Percentiles rank a stretch among this genome's conserved stretches.
These are phyloP conservation scores for Charadrius vociferus DNA, from an alignment of 2,113 vertebrate species.

Conservation along the genomic window DNA sequence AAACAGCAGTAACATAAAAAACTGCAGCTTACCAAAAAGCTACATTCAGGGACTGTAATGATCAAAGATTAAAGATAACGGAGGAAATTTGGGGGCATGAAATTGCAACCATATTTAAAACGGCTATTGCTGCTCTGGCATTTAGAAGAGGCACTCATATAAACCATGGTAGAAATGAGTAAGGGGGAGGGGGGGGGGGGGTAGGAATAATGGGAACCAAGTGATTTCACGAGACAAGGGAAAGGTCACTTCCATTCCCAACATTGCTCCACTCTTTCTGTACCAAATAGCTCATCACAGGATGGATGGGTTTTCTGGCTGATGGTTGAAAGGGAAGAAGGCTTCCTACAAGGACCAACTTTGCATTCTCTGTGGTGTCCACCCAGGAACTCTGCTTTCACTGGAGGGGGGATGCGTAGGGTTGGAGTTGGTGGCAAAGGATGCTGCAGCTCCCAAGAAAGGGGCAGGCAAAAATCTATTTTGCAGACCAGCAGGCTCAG, in stretches of 20 bases:
- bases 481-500: not conserved
- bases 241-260: slow-evolving; percentile 65
- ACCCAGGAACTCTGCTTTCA: slow-evolving; percentile 16
- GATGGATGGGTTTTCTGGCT: slow-evolving; percentile 40
- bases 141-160: slow-evolving; percentile 52
- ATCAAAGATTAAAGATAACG: slow-evolving; percentile 59
- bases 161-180: slow-evolving; percentile 54
- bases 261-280: not conserved
- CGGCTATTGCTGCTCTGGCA: slow-evolving; percentile 49
- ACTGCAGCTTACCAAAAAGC: slow-evolving; percentile 33
- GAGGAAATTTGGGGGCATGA: slow-evolving; percentile 59
- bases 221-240: slow-evolving; percentile 60
- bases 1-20: slow-evolving; percentile 66
- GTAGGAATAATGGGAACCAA: slow-evolving; percentile 9
- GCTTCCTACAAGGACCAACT: slow-evolving; percentile 10
- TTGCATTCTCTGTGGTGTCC: slow-evolving; percentile 2
- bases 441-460: not conserved
- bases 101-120: slow-evolving; percentile 74
- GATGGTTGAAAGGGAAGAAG: not conserved
- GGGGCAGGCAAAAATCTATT: not conserved
- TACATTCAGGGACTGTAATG: slow-evolving; percentile 30
- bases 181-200: too few species aligned
- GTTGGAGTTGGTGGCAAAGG: not conserved
- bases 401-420: not conserved
- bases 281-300: slow-evolving; percentile 13